Evolutionary conservation across 2,888 invertebrate species (phyloP), one percentile per base, ranked within the genome.

Genomic region (Melangyna quadrimaculata): DNA sequence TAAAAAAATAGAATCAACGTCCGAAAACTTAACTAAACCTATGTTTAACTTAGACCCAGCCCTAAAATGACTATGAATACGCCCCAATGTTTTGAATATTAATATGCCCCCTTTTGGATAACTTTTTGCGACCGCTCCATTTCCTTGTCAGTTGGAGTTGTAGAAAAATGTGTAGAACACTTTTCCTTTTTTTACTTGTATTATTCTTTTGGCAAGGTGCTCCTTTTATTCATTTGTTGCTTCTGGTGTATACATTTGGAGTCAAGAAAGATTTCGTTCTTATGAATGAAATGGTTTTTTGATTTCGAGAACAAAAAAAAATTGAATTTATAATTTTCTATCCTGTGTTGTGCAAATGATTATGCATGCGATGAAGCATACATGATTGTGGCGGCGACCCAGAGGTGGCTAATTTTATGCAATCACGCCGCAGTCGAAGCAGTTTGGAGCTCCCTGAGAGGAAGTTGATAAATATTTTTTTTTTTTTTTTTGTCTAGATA

Each of bases 391-490:
- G 45, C n/a, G n/a, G n/a, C n/a, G n/a, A n/a, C 45, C 48, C 70
- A 70, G 70, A 70, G 73, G 73, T 70, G n/a, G 73, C 40, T 83
- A 83, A 83, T 74, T 83, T 74, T 48, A 83, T 83, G 63, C 57
- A 74, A 74, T 78, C 73, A 78, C 35, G 69, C 35, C 22, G 8
- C 22, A 59, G 8, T 7, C 32, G 29, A 19, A 67, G 14, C 10
- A 35, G 2, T 45, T 45, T 22, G 22, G 5, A n/a, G 40, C 3
- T 40, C 9, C 9, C 24, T 19, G 43, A 63, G 22, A 24, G 43
- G 37, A 43, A 43, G 27, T 35, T 43, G 10, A 32, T 37, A n/a
- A n/a, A n/a, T 7, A 22, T 8, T 9, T 24, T 45, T 40, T 27
- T 61, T 24, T 61, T 40, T 0, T 14, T 14, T 6, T 3, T n/a